Percentiles rank a stretch among this genome's conserved stretches.
Evolutionary conservation across 1,140 invertebrate species (phyloP).

Genomic region (Apocrypta bakeri): DNA sequence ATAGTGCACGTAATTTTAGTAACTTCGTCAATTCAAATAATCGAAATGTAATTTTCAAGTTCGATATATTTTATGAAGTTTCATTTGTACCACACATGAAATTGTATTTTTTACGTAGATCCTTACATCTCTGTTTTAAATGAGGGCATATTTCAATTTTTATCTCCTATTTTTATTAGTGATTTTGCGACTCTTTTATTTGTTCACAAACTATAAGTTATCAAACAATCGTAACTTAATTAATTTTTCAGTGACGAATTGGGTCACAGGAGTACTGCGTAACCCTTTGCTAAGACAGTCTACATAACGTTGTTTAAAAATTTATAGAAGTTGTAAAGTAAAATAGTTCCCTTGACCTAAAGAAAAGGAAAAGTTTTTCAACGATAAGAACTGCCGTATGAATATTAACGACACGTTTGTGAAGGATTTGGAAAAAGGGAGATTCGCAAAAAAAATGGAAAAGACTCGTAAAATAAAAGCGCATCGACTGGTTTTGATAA

Average conservation of each 20-base stretch:
- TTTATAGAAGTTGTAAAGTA: not conserved
- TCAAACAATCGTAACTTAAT: not conserved
- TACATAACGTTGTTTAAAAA: not conserved
- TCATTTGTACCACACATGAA: not conserved
- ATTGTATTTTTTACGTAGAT: not conserved
- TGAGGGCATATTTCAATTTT: not conserved
- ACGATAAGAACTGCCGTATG: not conserved
- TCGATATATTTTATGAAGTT: not conserved
- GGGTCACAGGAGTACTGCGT: not conserved
- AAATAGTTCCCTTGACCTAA: not conserved
- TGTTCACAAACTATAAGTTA: not conserved
- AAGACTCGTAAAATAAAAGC: not conserved
- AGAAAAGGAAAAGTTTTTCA: not conserved
- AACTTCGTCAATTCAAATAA: not conserved
- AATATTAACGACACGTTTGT: not conserved
- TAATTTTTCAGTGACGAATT: not conserved
- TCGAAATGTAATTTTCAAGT: not conserved
- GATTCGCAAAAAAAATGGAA: not conserved
- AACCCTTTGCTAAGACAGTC: not conserved
- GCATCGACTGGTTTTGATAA: slow-evolving; percentile 20
- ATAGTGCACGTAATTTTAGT: not conserved
- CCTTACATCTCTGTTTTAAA: not conserved
- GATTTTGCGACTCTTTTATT: too few species aligned
- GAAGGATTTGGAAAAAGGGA: not conserved
- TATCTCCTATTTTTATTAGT: too few species aligned